phyloP scores from a whole-genome alignment of 2,797 vertebrate genomes.

The Sphenodon punctatus region DNA sequence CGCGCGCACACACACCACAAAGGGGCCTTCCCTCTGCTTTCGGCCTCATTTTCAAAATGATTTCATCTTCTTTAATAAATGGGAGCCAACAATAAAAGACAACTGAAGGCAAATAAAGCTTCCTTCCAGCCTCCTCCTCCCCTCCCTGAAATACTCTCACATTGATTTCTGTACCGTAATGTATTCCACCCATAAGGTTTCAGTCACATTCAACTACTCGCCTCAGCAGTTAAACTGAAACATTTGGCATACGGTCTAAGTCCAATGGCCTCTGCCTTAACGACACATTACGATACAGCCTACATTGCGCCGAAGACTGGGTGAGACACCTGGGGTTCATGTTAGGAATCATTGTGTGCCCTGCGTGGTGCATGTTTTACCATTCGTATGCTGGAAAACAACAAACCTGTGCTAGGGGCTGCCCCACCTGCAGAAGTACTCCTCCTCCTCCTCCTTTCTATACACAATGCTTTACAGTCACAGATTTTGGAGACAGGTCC shows the following conservation, averaged over 20 bases:
- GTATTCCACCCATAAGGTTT: constrained; percentile 58
- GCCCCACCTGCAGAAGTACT: constrained; percentile 7
- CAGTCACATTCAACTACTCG: constrained; percentile 37
- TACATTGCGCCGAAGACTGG: background rate
- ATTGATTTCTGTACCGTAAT: constrained; percentile 60
- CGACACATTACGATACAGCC: background rate
- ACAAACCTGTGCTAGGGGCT: constrained; percentile 22
- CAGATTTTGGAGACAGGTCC: too few species aligned
- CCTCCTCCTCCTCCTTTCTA: background rate
- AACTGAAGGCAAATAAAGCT: constrained; percentile 56
- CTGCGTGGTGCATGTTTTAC: rapidly evolving
- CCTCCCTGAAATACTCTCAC: constrained; percentile 18
- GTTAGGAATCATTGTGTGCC: rapidly evolving
- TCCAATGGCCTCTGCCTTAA: constrained; percentile 7
- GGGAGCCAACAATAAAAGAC: constrained; percentile 53
- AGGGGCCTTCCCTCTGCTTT: constrained; percentile 26
- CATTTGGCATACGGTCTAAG: too few species aligned
- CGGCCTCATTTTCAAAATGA: constrained; percentile 47
- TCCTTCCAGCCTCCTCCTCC: constrained; percentile 13
- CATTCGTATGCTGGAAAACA: background rate
- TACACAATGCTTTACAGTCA: too few species aligned
- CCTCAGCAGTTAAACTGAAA: constrained; percentile 30
- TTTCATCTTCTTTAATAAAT: constrained; percentile 48
- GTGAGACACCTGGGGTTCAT: background rate
- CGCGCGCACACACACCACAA: constrained; percentile 54